Conservation (phyloP, 1,140 invertebrate genomes). For the Mamestra configurata region DNA sequence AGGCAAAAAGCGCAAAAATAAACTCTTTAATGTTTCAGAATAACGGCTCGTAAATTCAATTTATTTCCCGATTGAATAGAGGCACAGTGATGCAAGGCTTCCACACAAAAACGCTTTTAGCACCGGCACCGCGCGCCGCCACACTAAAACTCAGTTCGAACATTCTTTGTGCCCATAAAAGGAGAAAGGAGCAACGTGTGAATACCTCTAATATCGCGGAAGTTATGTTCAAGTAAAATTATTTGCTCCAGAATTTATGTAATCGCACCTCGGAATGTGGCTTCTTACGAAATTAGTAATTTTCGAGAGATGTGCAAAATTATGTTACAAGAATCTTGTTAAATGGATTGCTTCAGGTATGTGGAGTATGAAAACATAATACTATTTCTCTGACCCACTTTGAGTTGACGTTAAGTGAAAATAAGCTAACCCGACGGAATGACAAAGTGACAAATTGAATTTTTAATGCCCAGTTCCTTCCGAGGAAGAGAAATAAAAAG, state of each 20-base stretch:
- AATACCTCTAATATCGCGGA: conserved; percentile 64
- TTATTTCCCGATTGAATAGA: conserved; percentile 74
- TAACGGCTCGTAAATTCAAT: conserved; percentile 75
- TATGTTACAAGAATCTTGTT: conserved; percentile 5
- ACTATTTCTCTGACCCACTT: not conserved
- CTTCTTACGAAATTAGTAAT: conserved; percentile 33
- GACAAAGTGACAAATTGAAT: conserved; percentile 22
- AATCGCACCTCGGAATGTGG: conserved; percentile 31
- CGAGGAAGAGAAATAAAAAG: conserved; percentile 54
- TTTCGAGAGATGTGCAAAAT: conserved; percentile 22
- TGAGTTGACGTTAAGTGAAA: not conserved
- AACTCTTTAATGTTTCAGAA: conserved; percentile 55
- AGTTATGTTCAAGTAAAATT: conserved; percentile 47
- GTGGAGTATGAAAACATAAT: not conserved
- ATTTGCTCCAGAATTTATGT: conserved; percentile 44
- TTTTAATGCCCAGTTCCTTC: conserved; percentile 25
- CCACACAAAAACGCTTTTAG: conserved; percentile 73
- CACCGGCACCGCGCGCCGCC: conserved; percentile 52
- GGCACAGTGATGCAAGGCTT: conserved; percentile 59
- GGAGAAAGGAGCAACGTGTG: conserved; percentile 55
- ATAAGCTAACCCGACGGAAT: conserved; percentile 13
- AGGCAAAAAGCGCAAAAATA: conserved; percentile 4
- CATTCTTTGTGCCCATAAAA: conserved; percentile 71
- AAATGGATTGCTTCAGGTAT: not conserved
- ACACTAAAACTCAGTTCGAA: conserved; percentile 66